Conservation (phyloP, 2,113 vertebrate genomes). For the Ophiodon elongatus region DNA sequence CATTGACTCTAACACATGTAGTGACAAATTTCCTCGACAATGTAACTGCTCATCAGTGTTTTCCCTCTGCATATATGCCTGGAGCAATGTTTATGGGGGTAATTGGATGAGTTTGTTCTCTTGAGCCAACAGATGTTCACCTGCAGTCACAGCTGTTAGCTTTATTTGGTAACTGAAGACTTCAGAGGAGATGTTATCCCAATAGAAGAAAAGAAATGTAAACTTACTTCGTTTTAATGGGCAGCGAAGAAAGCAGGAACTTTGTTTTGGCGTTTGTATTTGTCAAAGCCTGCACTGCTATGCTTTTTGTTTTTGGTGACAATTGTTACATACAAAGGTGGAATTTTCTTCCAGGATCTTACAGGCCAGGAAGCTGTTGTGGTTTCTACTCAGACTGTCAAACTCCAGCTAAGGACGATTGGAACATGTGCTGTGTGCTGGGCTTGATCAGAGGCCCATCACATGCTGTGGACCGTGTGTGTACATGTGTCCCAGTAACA, state of each 20-base stretch:
- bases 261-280: conserved; percentile 22
- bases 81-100: conserved; percentile 39
- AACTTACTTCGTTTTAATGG: conserved; percentile 34
- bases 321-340: conserved; percentile 11
- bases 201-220: conserved; percentile 5
- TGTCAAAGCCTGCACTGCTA: conserved; percentile 1
- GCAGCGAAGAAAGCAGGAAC: conserved; percentile 18
- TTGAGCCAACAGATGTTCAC: conserved; percentile 63
- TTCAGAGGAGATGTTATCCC: conserved; percentile 33
- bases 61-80: conserved; percentile 15
- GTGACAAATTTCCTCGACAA: conserved; percentile 42
- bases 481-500: conserved; percentile 37
- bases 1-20: background rate
- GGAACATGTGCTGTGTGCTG: conserved; percentile 23
- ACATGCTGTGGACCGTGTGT: conserved; percentile 23
- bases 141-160: conserved; percentile 56
- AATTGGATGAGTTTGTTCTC: conserved; percentile 52
- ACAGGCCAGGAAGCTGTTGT: conserved; percentile 29
- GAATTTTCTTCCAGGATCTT: conserved; percentile 14
- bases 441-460: conserved; percentile 47
- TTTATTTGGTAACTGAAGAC: conserved; percentile 43
- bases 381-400: conserved; percentile 2
- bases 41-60: conserved; percentile 13
- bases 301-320: conserved; percentile 24
- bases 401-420: conserved; percentile 15